Evolutionary conservation across 2,797 vertebrate species (phyloP).

Genomic region (Rallus crepitans): DNA sequence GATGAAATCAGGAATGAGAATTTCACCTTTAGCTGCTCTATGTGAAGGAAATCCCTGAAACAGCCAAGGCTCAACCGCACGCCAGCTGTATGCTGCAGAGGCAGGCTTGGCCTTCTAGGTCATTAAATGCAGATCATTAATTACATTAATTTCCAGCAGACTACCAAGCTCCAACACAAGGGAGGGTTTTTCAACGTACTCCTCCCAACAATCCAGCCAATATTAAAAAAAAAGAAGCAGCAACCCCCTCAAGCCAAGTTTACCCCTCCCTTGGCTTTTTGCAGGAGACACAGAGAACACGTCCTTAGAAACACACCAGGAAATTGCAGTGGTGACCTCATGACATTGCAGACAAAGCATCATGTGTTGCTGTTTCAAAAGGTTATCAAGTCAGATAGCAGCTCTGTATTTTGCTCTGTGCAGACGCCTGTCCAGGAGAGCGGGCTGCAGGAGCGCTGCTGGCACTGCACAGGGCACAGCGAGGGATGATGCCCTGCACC

Average conservation of each 20-base stretch:
- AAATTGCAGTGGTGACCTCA: background rate
- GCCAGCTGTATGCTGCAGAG: background rate
- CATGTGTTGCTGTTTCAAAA: background rate
- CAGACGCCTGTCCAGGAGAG: fast-evolving
- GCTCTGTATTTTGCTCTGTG: background rate
- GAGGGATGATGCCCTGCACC: fast-evolving
- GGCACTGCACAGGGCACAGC: fast-evolving
- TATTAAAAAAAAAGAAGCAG: background rate
- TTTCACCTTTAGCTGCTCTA: background rate
- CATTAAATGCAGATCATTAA: background rate
- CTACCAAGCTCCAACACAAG: background rate
- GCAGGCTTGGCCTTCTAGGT: background rate
- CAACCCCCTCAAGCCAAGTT: background rate
- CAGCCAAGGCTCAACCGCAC: fast-evolving
- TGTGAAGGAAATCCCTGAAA: background rate
- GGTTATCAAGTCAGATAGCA: background rate
- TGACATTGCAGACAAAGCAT: background rate
- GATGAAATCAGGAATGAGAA: background rate
- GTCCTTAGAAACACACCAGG: background rate
- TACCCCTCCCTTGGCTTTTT: background rate
- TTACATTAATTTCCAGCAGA: background rate
- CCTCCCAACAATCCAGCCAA: background rate
- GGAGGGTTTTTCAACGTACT: background rate
- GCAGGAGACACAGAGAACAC: fast-evolving
- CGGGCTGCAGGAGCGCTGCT: background rate